phyloP scores from a whole-genome alignment of 1,140 invertebrate species.

The Brachystomella parvula region DNA sequence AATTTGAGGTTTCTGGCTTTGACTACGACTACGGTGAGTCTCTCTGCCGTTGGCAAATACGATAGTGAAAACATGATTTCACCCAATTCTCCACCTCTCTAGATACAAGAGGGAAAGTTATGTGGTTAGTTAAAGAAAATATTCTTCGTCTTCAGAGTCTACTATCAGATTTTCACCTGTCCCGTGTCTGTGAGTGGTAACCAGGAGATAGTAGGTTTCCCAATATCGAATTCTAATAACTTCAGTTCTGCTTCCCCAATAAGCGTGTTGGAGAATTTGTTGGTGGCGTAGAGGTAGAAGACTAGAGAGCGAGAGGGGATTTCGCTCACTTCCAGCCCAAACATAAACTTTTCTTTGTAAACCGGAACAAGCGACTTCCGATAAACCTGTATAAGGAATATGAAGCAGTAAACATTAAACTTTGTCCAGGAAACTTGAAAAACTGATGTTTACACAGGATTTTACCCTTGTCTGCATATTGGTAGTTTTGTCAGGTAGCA shows the following conservation, averaged over 20 bases:
- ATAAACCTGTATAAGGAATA: slow-evolving; percentile 47
- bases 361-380: slow-evolving; percentile 57
- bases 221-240: slow-evolving; percentile 52
- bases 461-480: slow-evolving; percentile 63
- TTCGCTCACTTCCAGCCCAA: slow-evolving; percentile 54
- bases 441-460: not conserved
- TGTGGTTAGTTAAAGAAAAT: too few relatives aligned
- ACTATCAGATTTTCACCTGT: slow-evolving; percentile 46
- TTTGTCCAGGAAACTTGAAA: not conserved
- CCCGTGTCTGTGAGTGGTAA: slow-evolving; percentile 54
- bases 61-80: slow-evolving; percentile 54
- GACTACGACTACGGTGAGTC: slow-evolving; percentile 52
- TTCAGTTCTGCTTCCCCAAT: slow-evolving; percentile 57
- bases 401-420: not conserved
- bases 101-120: too few relatives aligned
- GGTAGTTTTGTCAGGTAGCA: slow-evolving; percentile 61
- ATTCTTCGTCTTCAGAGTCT: too few relatives aligned
- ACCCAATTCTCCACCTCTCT: slow-evolving; percentile 47
- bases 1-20: slow-evolving; percentile 51
- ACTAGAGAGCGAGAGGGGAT: slow-evolving; percentile 47
- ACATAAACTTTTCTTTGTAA: slow-evolving; percentile 66
- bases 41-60: slow-evolving; percentile 53
- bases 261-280: slow-evolving; percentile 55
- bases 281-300: slow-evolving; percentile 56
- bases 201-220: slow-evolving; percentile 54